These are phyloP conservation scores for Cardiocondyla obscurior DNA, from an alignment of 1,140 invertebrate genomes.

Conservation along the genomic window DNA sequence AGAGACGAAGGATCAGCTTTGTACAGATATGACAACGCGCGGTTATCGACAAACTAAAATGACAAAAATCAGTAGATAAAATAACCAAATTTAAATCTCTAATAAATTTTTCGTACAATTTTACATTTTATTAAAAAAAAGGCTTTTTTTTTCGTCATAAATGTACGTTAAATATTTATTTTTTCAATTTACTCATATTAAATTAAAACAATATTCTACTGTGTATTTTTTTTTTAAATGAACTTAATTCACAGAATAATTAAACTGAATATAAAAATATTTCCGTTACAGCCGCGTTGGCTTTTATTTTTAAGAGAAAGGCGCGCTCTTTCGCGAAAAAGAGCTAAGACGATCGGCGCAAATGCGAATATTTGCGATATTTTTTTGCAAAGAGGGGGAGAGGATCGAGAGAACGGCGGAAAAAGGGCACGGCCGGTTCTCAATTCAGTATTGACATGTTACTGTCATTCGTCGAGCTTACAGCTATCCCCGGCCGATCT, in stretches of 20 bases:
- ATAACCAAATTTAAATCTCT: background rate
- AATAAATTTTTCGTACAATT: background rate
- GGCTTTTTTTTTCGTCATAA: background rate
- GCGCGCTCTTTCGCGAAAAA: background rate
- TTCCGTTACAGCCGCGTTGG: background rate
- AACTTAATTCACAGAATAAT: background rate
- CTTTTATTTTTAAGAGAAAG: background rate
- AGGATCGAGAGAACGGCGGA: background rate
- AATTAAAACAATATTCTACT: background rate
- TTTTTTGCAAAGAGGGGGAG: conserved; percentile 30
- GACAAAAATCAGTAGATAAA: background rate
- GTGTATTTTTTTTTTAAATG: background rate
- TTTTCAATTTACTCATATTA: background rate
- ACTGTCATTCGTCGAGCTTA: conserved; percentile 78
- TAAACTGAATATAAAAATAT: background rate
- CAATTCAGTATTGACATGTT: conserved; percentile 82
- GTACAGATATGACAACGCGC: background rate
- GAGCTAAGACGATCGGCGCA: background rate
- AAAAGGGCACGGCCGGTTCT: conserved; percentile 71
- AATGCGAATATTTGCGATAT: background rate
- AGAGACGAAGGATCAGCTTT: background rate
- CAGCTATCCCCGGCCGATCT: conserved; percentile 60
- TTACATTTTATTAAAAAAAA: too few species aligned
- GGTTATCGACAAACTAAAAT: background rate
- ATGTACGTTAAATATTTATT: background rate